A percentile compares a stretch with the other conserved stretches of the same genome.
Evolutionary conservation across 2,888 invertebrate species (phyloP).

Genomic region (Dynastes maya): DNA sequence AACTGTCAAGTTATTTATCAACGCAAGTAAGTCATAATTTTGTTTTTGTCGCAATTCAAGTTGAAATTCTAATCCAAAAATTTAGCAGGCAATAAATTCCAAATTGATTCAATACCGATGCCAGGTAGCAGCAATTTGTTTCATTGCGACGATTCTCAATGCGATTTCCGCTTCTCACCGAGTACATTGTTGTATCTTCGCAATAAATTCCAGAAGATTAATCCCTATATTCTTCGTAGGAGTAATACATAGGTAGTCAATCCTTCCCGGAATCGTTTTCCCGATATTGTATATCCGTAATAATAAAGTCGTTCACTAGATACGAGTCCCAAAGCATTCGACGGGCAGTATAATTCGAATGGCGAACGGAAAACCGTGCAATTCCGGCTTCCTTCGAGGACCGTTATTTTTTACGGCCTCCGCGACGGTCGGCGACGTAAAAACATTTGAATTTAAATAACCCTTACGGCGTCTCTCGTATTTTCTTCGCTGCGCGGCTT

Average conservation of each 20-base stretch:
- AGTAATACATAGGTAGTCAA: background rate
- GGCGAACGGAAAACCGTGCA: background rate
- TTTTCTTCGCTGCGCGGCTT: background rate
- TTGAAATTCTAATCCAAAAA: too few relatives aligned
- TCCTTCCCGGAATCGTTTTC: background rate
- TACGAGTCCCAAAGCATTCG: background rate
- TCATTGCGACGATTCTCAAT: background rate
- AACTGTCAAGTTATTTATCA: too few relatives aligned
- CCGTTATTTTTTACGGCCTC: conserved; percentile 22
- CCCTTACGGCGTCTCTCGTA: background rate
- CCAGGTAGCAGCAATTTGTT: too few relatives aligned
- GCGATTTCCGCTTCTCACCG: background rate
- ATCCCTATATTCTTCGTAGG: background rate
- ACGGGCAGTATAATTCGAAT: background rate
- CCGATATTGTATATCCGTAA: background rate
- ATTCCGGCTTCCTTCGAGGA: background rate
- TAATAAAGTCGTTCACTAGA: background rate
- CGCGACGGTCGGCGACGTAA: conserved; percentile 10
- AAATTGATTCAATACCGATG: too few relatives aligned
- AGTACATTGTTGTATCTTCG: too few relatives aligned
- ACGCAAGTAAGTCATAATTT: too few relatives aligned
- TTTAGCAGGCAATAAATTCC: too few relatives aligned
- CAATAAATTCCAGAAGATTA: too few relatives aligned
- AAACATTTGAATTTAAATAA: conserved; percentile 38
- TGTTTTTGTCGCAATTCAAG: too few relatives aligned